Evolutionary conservation across 2,113 vertebrate genomes (phyloP).

Genomic region (Callopanchax toddi): DNA sequence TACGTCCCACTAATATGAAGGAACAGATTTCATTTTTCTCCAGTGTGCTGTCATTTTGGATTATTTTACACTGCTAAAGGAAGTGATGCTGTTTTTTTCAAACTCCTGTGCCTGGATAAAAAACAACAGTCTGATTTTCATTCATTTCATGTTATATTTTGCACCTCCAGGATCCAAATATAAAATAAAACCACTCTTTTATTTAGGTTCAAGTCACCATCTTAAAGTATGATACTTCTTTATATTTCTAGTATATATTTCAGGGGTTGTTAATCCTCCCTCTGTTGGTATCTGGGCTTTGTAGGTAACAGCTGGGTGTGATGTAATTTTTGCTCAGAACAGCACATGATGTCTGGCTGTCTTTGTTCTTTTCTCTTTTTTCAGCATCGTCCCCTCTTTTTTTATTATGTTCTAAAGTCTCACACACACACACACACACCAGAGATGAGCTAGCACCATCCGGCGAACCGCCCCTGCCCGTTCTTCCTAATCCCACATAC

Average conservation of each 20-base stretch:
- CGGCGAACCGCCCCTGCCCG: slow-evolving; percentile 35
- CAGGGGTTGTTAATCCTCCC: slow-evolving; percentile 7
- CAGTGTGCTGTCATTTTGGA: too few species aligned
- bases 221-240: neutral
- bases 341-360: slow-evolving; percentile 21
- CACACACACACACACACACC: slow-evolving; percentile 13
- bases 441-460: slow-evolving; percentile 35
- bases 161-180: neutral
- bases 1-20: too few species aligned
- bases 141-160: too few species aligned
- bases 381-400: slow-evolving; percentile 11
- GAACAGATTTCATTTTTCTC: too few species aligned
- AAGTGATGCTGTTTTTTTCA: too few species aligned
- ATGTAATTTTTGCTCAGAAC: slow-evolving; percentile 39
- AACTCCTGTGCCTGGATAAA: too few species aligned
- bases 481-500: slow-evolving; percentile 48
- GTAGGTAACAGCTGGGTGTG: slow-evolving; percentile 34
- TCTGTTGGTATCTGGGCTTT: neutral
- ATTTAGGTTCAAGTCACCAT: neutral
- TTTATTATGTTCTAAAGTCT: slow-evolving; percentile 12
- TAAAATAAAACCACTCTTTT: neutral
- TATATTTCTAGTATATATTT: neutral
- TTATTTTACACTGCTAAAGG: too few species aligned
- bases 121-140: too few species aligned
- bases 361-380: slow-evolving; percentile 5